Evolutionary conservation across 2,888 invertebrate genomes (phyloP).

Genomic region (Amiota mariae): DNA sequence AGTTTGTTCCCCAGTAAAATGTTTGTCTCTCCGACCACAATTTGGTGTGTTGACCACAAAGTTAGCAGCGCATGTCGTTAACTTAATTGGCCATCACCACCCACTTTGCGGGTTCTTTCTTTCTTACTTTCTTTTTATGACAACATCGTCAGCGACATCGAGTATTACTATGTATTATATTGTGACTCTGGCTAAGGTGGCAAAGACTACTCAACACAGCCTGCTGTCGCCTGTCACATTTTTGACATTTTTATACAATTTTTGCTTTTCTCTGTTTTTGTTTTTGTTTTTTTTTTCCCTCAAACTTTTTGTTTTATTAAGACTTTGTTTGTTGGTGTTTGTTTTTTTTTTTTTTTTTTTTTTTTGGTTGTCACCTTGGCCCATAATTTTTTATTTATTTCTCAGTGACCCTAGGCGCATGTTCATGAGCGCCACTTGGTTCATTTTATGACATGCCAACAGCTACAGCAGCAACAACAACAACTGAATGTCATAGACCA

Average conservation of each 20-base stretch:
- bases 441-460: conserved; percentile 16
- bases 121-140: conserved; percentile 50
- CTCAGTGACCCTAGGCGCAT: conserved; percentile 41
- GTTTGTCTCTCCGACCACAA: conserved; percentile 5
- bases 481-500: conserved; percentile 10
- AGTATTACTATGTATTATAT: conserved; percentile 17
- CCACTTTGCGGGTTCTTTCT: conserved; percentile 56
- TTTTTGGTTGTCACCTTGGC: conserved; percentile 55
- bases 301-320: conserved; percentile 31
- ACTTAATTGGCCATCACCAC: conserved; percentile 65
- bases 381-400: conserved; percentile 52
- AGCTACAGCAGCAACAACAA: not conserved
- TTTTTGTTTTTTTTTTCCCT: conserved; percentile 47
- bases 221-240: conserved; percentile 57
- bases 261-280: conserved; percentile 52
- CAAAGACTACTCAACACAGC: not conserved
- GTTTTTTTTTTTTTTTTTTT: conserved; percentile 45
- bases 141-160: conserved; percentile 26
- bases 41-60: conserved; percentile 54
- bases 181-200: no score
- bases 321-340: conserved; percentile 36
- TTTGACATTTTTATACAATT: conserved; percentile 66
- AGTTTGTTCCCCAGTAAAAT: not conserved
- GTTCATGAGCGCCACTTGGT: conserved; percentile 12
- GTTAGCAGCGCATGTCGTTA: conserved; percentile 64